Evolutionary conservation across 2,113 vertebrate species (phyloP).

Genomic region (Callospermophilus lateralis): DNA sequence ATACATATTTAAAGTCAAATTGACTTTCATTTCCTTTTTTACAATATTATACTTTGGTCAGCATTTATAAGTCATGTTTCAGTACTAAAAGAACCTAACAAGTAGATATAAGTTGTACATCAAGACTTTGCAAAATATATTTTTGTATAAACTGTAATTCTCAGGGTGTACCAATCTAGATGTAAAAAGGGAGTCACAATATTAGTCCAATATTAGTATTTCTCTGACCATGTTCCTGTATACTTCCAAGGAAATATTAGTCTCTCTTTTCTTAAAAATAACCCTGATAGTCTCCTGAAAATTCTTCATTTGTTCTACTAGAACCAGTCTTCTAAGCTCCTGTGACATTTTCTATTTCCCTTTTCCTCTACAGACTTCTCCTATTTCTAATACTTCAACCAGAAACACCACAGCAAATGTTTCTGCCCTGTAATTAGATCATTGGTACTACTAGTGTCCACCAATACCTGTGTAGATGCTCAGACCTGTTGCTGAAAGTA

Average conservation of each 20-base stretch:
- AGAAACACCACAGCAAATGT: background rate
- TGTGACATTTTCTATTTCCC: conserved; percentile 15
- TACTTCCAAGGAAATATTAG: background rate
- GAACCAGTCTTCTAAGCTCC: conserved; percentile 18
- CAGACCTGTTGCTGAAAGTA: background rate
- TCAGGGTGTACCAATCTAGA: background rate
- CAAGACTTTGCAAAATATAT: conserved; percentile 7
- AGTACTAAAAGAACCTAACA: conserved; percentile 39
- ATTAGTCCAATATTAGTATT: background rate
- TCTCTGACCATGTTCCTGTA: background rate
- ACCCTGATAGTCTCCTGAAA: background rate
- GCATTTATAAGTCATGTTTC: conserved; percentile 46
- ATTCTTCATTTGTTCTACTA: background rate
- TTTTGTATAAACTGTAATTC: conserved; percentile 29
- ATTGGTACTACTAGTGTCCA: background rate
- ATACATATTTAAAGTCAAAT: conserved; percentile 29
- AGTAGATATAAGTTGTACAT: conserved; percentile 3
- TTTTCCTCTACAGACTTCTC: background rate
- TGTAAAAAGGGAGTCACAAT: background rate
- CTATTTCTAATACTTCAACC: background rate
- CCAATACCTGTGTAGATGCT: background rate
- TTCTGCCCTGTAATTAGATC: background rate
- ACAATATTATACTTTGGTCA: conserved; percentile 41
- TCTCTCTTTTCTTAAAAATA: conserved; percentile 26
- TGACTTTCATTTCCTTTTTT: conserved; percentile 58